A percentile compares a stretch with the other conserved stretches of the same genome.
Evolutionary conservation across 2,888 invertebrate species (phyloP).

Genomic region (Drosophila eohydei): DNA sequence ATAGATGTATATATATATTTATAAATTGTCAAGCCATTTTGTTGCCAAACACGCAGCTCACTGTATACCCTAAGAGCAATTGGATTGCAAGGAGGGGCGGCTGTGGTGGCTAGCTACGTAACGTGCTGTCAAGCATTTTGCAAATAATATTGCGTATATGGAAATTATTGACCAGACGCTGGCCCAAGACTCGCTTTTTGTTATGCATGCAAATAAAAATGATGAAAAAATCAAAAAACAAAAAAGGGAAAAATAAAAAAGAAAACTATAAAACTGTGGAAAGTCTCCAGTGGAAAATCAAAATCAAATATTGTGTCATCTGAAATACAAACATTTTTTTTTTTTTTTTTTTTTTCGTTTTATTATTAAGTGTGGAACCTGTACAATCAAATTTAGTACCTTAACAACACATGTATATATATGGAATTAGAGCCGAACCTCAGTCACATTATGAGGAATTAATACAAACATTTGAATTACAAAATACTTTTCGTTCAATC

Average conservation of each 20-base stretch:
- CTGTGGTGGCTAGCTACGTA: constrained; percentile 23
- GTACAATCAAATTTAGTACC: too few species aligned
- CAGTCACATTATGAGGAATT: too few species aligned
- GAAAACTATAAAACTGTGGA: constrained; percentile 9
- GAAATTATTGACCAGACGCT: constrained; percentile 54
- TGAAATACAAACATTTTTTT: background rate
- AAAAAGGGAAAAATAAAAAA: constrained; percentile 25
- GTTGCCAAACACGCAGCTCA: constrained; percentile 49
- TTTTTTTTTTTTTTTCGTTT: too few species aligned
- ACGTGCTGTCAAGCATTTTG: constrained; percentile 52
- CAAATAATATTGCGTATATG: constrained; percentile 67
- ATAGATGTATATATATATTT: constrained; percentile 3
- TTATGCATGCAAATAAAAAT: constrained; percentile 38
- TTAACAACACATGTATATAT: too few species aligned
- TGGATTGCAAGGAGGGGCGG: background rate
- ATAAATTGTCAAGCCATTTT: constrained; percentile 58
- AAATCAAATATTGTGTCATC: constrained; percentile 18
- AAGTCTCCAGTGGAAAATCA: constrained; percentile 32
- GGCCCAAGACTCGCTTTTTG: constrained; percentile 33
- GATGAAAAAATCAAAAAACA: constrained; percentile 15
- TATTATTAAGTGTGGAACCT: too few species aligned
- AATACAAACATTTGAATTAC: constrained; percentile 3
- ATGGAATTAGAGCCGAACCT: too few species aligned
- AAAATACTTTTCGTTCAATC: background rate
- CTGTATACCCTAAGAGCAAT: background rate